Evolutionary conservation across 2,888 invertebrate genomes (phyloP).

Genomic region (Auanema freiburgensis): DNA sequence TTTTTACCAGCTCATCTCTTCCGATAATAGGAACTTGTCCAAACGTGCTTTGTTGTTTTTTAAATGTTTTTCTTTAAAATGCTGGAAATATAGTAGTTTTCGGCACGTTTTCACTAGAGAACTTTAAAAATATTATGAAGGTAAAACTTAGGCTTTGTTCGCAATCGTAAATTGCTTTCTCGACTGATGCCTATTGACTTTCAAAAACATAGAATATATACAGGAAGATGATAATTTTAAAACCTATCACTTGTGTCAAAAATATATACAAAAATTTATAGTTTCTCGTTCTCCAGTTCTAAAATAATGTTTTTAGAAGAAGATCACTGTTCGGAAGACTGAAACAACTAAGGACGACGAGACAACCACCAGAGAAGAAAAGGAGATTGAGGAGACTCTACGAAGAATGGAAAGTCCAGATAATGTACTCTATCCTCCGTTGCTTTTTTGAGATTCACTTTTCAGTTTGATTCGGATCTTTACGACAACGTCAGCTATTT

Average conservation of each 20-base stretch:
- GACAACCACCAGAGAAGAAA: conserved; percentile 12
- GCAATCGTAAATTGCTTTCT: neutral
- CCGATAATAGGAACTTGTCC: no score
- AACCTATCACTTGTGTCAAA: neutral
- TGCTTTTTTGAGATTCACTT: conserved; percentile 4
- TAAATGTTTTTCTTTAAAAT: no score
- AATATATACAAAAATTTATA: neutral
- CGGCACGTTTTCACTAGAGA: no score
- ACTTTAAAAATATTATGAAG: no score
- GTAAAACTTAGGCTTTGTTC: neutral
- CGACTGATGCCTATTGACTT: conserved; percentile 1
- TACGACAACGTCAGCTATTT: conserved; percentile 52
- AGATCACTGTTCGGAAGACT: conserved; percentile 16
- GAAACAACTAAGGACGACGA: conserved; percentile 13
- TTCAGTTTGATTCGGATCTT: conserved; percentile 52
- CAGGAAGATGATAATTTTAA: neutral
- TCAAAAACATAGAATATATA: neutral
- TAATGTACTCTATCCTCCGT: conserved; percentile 8
- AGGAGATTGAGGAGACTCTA: conserved; percentile 21
- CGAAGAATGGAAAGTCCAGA: conserved; percentile 24
- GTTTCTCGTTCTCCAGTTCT: neutral
- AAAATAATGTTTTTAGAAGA: conserved; percentile 18
- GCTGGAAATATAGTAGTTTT: no score
- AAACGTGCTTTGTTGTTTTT: no score
- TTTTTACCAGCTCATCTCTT: no score